Evolutionary conservation across 37 sponge, comb jelly and placozoan species (phyloP), one percentile per base, ranked within the genome.

Genomic region (Tethya wilhelma): DNA sequence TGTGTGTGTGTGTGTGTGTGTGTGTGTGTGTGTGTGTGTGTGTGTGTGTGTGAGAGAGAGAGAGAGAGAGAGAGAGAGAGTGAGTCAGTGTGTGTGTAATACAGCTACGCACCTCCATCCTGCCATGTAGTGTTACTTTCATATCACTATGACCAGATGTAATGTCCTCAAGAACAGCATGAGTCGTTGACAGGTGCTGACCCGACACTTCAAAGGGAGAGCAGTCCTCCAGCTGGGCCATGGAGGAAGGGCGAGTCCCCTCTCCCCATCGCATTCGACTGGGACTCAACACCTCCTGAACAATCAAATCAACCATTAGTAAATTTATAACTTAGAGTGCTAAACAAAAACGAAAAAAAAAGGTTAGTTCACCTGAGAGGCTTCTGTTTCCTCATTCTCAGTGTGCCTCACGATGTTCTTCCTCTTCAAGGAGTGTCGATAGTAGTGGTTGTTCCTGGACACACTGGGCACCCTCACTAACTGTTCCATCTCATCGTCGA

Each of bases 131-230:
- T 32, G 76, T 49, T 2, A 30, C 23, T 7, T 26, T 64, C n/a
- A 75, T 55, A 17, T 71, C 72, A 7, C 19, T 23, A 34, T 82
- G 62, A 2, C 44, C 83, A 33, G 67, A 64, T 7, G 22, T 30
- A 6, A 82, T 55, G 2, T 82, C 73, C 39, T 82, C 74, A 1
- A 64, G 29, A 25, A 30, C 65, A 22, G 26, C 22, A 32, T 82
- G 73, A 36, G 14, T 39, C 8, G 65, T 38, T 28, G 79, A 78
- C 36, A 78, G 67, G 20, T 67, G 30, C 36, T 78, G n/a, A 17
- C 79, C 79, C 43, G 77, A 77, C 44, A 62, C 64, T n/a, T 77
- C 77, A 66, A 66, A 66, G n/a, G 53, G 25, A 22, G 65, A 22
- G 11, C 2, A 30, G 3, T 78, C 64, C 2, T n/a, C 64, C 23